A percentile compares a stretch with the other conserved stretches of the same genome.
Evolutionary conservation across 2,888 invertebrate genomes (phyloP).

Genomic region (Rhagophthalmus giganteus): DNA sequence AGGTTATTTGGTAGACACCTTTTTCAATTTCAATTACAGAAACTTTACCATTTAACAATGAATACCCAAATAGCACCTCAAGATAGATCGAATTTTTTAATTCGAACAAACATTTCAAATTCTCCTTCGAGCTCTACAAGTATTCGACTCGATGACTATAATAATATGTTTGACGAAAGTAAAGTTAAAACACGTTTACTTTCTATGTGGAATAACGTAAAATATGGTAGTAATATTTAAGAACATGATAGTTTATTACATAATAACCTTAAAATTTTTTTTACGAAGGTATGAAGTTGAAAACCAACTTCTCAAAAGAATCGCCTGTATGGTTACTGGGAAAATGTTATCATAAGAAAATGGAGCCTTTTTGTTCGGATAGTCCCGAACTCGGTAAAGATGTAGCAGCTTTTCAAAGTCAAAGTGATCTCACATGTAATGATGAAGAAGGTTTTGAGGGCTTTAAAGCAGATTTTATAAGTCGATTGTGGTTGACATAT

Average conservation of each 20-base stretch:
- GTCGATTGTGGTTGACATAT: slow-evolving; percentile 86
- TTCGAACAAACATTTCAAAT: slow-evolving; percentile 29
- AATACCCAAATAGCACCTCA: slow-evolving; percentile 43
- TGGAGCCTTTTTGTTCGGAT: slow-evolving; percentile 53
- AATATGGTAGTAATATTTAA: slow-evolving; percentile 65
- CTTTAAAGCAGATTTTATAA: slow-evolving; percentile 81
- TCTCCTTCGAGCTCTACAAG: slow-evolving; percentile 40
- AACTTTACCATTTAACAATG: slow-evolving; percentile 32
- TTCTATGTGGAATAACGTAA: slow-evolving; percentile 91
- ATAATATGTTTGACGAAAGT: slow-evolving; percentile 61
- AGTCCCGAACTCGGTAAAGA: slow-evolving; percentile 63
- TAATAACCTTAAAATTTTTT: too few species aligned
- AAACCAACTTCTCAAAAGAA: slow-evolving; percentile 78
- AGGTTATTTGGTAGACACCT: too few species aligned
- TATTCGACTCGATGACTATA: slow-evolving; percentile 47
- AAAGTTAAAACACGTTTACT: slow-evolving; percentile 81
- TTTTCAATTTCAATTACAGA: not conserved
- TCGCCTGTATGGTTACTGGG: slow-evolving; percentile 87
- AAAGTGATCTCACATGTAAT: slow-evolving; percentile 53
- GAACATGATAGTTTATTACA: not conserved
- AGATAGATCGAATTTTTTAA: slow-evolving; percentile 37
- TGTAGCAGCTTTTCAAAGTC: slow-evolving; percentile 62
- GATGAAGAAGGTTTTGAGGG: slow-evolving; percentile 71
- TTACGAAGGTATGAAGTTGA: slow-evolving; percentile 62
- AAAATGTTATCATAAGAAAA: slow-evolving; percentile 76